Conservation (phyloP, 2,113 vertebrate species). For the Ovis canadensis region DNA sequence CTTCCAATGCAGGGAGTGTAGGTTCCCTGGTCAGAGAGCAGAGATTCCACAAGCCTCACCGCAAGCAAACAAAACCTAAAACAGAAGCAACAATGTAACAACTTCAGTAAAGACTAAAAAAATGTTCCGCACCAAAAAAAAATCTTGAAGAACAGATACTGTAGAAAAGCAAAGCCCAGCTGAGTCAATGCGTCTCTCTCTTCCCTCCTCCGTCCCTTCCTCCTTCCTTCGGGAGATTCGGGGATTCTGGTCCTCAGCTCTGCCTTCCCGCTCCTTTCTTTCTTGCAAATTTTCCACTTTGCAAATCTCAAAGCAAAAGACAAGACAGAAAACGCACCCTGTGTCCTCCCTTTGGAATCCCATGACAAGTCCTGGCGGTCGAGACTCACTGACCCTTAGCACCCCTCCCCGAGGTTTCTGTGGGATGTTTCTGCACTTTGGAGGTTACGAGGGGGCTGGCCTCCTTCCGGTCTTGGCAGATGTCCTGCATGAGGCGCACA, state of each 20-base stretch:
- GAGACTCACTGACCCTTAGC: not conserved
- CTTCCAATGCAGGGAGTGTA: not conserved
- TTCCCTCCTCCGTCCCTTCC: not conserved
- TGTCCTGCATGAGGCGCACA: not conserved
- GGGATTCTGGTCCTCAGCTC: not conserved
- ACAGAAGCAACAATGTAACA: not conserved
- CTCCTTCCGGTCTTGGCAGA: not conserved
- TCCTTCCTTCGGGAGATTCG: not conserved
- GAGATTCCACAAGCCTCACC: not conserved
- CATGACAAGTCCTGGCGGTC: not conserved
- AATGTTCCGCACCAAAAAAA: not conserved
- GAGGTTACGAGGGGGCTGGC: not conserved
- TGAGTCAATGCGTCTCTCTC: rapidly evolving
- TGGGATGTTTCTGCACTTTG: not conserved
- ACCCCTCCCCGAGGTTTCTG: not conserved
- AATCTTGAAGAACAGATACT: not conserved
- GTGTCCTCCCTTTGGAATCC: not conserved
- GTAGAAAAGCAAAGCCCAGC: not conserved
- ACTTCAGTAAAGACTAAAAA: not conserved
- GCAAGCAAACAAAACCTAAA: not conserved
- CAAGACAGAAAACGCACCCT: not conserved
- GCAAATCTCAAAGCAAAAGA: not conserved
- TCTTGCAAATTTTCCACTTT: not conserved
- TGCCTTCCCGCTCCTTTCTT: not conserved
- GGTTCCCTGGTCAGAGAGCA: not conserved